Evolutionary conservation across 2,113 vertebrate species (phyloP).

Genomic region (Propithecus coquereli): DNA sequence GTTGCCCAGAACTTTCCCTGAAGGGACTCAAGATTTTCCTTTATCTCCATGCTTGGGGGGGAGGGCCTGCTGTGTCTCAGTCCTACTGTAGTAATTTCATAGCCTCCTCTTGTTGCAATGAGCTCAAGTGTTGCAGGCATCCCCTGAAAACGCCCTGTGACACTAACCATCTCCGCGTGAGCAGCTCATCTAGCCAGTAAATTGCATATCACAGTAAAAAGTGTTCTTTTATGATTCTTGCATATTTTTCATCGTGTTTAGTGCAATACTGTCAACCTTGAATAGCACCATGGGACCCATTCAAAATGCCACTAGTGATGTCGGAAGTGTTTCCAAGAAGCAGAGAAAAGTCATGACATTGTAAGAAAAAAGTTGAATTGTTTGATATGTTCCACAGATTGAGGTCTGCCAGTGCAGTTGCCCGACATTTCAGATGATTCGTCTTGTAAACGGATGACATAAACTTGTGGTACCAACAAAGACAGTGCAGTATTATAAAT

Average conservation of each 20-base stretch:
- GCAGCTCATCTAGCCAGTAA: not conserved
- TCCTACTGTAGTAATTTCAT: not conserved
- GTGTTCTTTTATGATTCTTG: not conserved
- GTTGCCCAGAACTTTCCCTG: too few relatives aligned
- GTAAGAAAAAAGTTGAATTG: not conserved
- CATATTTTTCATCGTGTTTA: not conserved
- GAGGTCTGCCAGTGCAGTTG: not conserved
- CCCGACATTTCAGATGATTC: not conserved
- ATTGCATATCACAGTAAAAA: not conserved
- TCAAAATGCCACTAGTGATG: not conserved
- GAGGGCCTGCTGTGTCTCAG: too few relatives aligned
- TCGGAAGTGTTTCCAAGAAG: not conserved
- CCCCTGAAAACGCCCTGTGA: not conserved
- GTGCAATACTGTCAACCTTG: not conserved
- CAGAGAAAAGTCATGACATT: not conserved
- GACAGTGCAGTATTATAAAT: not conserved
- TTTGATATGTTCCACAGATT: not conserved
- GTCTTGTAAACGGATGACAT: not conserved
- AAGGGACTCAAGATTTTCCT: too few relatives aligned
- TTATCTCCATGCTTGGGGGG: too few relatives aligned
- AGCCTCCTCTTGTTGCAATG: not conserved
- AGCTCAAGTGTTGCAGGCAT: not conserved
- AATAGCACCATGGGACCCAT: not conserved
- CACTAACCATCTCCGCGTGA: not conserved
- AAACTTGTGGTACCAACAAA: not conserved